phyloP scores from a whole-genome alignment of 2,113 vertebrate species.

The Callospermophilus lateralis region DNA sequence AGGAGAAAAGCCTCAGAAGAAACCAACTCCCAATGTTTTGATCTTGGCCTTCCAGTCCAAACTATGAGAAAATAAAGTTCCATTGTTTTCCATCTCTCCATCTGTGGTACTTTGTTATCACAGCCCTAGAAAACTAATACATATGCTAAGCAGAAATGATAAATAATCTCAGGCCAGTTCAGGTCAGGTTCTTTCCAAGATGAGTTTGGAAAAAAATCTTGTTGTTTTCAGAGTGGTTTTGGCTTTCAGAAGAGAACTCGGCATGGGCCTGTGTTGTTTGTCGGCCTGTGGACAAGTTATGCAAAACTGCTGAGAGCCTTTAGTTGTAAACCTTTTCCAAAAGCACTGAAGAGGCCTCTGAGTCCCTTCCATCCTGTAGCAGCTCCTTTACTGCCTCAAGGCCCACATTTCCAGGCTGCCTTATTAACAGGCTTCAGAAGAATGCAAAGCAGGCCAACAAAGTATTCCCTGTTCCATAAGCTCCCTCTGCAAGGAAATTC shows the following conservation, averaged over 20 bases:
- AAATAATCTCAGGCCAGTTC: background rate
- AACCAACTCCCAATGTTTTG: background rate
- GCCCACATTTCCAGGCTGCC: background rate
- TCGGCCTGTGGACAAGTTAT: background rate
- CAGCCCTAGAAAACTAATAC: background rate
- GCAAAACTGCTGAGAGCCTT: background rate
- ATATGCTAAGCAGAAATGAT: background rate
- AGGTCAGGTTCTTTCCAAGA: background rate
- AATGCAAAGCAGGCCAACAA: background rate
- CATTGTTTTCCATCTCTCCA: background rate
- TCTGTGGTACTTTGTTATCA: background rate
- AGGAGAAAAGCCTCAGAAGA: background rate
- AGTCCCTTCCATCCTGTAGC: background rate
- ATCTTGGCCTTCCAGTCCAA: background rate
- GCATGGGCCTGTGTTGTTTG: background rate
- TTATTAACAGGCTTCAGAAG: constrained; percentile 42
- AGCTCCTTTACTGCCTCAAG: background rate
- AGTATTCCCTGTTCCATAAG: constrained; percentile 12
- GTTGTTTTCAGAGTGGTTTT: background rate
- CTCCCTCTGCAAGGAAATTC: constrained; percentile 33
- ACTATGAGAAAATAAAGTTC: background rate
- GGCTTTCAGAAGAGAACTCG: background rate
- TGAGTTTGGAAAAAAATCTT: background rate
- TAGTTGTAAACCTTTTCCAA: constrained; percentile 5
- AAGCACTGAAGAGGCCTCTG: background rate